Evolutionary conservation across 2,113 vertebrate genomes (phyloP).

Genomic region (Menura novaehollandiae): DNA sequence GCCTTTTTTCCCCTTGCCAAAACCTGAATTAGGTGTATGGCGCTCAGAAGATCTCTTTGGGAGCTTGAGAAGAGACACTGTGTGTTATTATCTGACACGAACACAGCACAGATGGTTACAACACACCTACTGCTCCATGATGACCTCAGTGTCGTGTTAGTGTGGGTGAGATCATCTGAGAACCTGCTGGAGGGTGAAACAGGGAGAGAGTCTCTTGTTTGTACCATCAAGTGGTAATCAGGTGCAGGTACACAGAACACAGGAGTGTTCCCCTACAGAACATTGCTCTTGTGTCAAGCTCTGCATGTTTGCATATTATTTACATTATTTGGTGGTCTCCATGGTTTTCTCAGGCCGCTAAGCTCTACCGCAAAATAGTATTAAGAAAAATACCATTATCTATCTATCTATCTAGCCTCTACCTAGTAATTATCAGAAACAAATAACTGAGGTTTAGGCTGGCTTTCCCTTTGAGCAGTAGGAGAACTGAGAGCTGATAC

Average conservation of each 20-base stretch:
- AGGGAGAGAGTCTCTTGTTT: no score
- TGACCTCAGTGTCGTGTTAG: background rate
- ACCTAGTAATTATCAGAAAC: background rate
- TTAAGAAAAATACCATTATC: background rate
- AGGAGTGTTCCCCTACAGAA: background rate
- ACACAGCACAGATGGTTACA: background rate
- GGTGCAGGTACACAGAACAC: accelerated
- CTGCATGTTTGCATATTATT: background rate
- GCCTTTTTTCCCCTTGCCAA: background rate
- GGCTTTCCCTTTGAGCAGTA: background rate
- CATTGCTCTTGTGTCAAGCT: background rate
- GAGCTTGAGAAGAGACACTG: background rate
- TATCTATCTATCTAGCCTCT: background rate
- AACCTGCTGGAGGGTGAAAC: background rate
- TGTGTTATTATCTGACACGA: background rate
- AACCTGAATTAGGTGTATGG: background rate
- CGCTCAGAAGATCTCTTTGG: background rate
- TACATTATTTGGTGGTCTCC: background rate
- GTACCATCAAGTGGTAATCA: background rate
- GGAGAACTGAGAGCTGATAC: background rate
- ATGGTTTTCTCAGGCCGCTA: background rate
- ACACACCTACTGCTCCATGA: background rate
- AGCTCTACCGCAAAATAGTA: background rate
- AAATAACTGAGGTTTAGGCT: background rate
- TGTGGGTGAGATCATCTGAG: background rate